phyloP scores from a whole-genome alignment of 2,113 vertebrate genomes.

The Hemiscyllium ocellatum region DNA sequence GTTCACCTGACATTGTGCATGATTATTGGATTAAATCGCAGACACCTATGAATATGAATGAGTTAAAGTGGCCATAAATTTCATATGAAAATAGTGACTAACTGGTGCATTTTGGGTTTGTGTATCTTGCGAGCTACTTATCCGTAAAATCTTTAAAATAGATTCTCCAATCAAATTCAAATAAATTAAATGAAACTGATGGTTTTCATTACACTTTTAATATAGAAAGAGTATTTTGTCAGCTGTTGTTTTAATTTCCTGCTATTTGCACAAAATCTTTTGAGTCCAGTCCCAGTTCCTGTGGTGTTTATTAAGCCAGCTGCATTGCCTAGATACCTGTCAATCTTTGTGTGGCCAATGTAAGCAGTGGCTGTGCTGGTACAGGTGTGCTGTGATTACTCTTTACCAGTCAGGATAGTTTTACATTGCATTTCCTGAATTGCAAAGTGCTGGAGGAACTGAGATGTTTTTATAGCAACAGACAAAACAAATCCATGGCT shows the following conservation, averaged over 20 bases:
- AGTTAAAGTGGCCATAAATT: background rate
- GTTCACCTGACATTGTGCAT: background rate
- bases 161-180: background rate
- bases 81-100: background rate
- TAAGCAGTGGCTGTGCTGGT: slow-evolving; percentile 27
- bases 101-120: background rate
- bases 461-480: slow-evolving; percentile 29
- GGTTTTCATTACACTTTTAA: slow-evolving; percentile 33
- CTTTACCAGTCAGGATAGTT: slow-evolving; percentile 7
- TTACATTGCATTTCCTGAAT: slow-evolving; percentile 33
- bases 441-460: slow-evolving; percentile 9
- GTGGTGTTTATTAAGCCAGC: slow-evolving; percentile 16
- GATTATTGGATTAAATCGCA: background rate
- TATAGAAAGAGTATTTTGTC: slow-evolving; percentile 25
- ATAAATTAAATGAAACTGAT: slow-evolving; percentile 11
- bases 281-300: slow-evolving; percentile 27
- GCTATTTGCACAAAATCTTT: slow-evolving; percentile 17
- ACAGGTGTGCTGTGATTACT: slow-evolving; percentile 9
- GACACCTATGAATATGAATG: background rate
- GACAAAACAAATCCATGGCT: slow-evolving; percentile 18
- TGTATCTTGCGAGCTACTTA: background rate
- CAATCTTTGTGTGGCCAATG: slow-evolving; percentile 25
- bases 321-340: slow-evolving; percentile 26
- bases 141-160: background rate
- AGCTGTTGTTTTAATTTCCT: slow-evolving; percentile 33